Conservation (phyloP, 2,888 invertebrate species). For the Abrostola triplasia region DNA sequence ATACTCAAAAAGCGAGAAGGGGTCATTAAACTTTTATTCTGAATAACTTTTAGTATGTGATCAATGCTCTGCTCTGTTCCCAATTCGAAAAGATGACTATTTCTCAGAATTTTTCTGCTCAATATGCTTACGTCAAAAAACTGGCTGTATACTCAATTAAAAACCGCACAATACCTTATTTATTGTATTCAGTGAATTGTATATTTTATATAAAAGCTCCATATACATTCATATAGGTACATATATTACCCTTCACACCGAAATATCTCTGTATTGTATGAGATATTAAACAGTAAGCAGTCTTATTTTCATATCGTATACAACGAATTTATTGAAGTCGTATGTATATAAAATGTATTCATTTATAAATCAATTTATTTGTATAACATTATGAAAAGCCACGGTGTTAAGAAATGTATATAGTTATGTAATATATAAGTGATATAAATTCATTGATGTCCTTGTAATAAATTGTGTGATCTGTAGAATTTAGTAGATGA, state of each 20-base stretch:
- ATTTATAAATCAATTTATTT: conserved; percentile 6
- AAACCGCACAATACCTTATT: not conserved
- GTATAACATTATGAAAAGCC: conserved; percentile 16
- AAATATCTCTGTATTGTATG: not conserved
- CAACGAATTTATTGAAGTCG: conserved; percentile 44
- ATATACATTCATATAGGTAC: too few species aligned
- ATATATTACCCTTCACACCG: not conserved
- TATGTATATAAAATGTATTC: not conserved
- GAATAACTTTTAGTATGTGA: too few species aligned
- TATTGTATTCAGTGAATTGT: not conserved
- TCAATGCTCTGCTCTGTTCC: too few species aligned
- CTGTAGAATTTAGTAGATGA: conserved; percentile 73
- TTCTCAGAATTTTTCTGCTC: not conserved
- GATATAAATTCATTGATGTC: conserved; percentile 68
- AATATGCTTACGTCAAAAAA: not conserved
- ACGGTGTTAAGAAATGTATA: conserved; percentile 61
- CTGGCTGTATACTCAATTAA: not conserved
- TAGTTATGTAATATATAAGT: conserved; percentile 67
- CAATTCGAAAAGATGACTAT: too few species aligned
- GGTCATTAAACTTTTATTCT: too few species aligned
- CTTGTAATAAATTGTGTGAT: conserved; percentile 79
- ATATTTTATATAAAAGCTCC: too few species aligned
- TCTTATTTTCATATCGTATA: conserved; percentile 32
- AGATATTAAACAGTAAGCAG: not conserved
- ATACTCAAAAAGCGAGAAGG: too few species aligned